phyloP scores from a whole-genome alignment of 1,140 invertebrate species.

The Periplaneta americana region DNA sequence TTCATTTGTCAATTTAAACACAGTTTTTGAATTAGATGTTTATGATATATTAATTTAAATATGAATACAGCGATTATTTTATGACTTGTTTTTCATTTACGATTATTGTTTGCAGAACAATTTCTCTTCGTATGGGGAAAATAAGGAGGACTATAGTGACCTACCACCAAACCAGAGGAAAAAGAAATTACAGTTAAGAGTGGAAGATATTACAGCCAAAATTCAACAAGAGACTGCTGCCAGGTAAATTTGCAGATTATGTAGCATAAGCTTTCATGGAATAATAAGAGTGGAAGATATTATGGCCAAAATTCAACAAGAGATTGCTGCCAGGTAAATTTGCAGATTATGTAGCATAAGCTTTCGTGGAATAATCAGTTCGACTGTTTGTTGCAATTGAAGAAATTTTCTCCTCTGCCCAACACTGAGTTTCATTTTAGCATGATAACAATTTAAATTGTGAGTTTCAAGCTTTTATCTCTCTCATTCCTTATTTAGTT shows the following conservation, averaged over 20 bases:
- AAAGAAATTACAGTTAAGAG: conserved; percentile 85
- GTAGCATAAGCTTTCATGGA: too few relatives aligned
- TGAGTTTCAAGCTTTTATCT: too few relatives aligned
- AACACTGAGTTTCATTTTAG: too few relatives aligned
- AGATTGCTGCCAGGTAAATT: conserved; percentile 73
- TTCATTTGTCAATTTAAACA: too few relatives aligned
- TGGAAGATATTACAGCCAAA: conserved; percentile 82
- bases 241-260: conserved; percentile 49
- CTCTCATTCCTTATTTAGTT: too few relatives aligned
- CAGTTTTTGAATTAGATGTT: too few relatives aligned
- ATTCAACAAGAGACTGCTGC: conserved; percentile 89
- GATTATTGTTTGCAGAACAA: conserved; percentile 58
- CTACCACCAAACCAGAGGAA: conserved; percentile 94
- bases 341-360: too few relatives aligned
- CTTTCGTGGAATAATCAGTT: too few relatives aligned
- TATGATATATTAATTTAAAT: too few relatives aligned
- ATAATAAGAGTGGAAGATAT: conserved; percentile 88
- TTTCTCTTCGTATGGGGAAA: conserved; percentile 64
- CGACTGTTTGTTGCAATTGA: too few relatives aligned
- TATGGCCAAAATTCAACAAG: conserved; percentile 81
- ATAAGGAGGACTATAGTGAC: conserved; percentile 92
- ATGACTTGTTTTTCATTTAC: conserved; percentile 12
- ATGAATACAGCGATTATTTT: background rate
- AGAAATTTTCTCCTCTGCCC: too few relatives aligned
- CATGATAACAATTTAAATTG: too few relatives aligned